A percentile compares a stretch with the other conserved stretches of the same genome.
phyloP scores from a whole-genome alignment of 1,140 invertebrate species.

The Lordiphosa mommai region DNA sequence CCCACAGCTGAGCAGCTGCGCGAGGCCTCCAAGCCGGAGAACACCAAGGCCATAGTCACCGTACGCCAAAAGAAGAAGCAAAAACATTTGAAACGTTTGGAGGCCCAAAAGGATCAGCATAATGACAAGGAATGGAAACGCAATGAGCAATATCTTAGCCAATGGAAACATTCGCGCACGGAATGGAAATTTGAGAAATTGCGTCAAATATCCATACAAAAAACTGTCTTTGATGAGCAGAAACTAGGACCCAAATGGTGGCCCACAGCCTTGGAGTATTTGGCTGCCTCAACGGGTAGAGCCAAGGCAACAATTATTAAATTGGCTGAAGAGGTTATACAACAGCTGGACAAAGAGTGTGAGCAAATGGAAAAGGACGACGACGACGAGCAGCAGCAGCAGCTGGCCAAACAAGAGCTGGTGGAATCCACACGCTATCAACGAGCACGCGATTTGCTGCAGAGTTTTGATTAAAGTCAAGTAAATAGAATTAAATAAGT shows the following conservation, averaged over 20 bases:
- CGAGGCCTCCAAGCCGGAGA: slow-evolving; percentile 67
- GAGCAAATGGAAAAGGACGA: slow-evolving; percentile 38
- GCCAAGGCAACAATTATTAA: slow-evolving; percentile 82
- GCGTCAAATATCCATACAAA: slow-evolving; percentile 86
- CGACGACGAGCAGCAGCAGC: too few species aligned
- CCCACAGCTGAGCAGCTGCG: slow-evolving; percentile 56
- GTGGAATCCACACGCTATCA: slow-evolving; percentile 80
- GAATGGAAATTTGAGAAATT: slow-evolving; percentile 90
- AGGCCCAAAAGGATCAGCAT: slow-evolving; percentile 49
- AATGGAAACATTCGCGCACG: slow-evolving; percentile 85
- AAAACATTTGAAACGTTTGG: slow-evolving; percentile 64
- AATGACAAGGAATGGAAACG: slow-evolving; percentile 57
- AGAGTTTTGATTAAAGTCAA: slow-evolving; percentile 78
- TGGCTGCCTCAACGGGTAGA: slow-evolving; percentile 84
- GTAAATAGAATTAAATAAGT: slow-evolving; percentile 11
- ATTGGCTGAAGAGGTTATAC: slow-evolving; percentile 84
- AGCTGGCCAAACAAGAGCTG: slow-evolving; percentile 60
- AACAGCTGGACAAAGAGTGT: slow-evolving; percentile 82
- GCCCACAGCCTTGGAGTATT: slow-evolving; percentile 85
- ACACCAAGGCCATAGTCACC: slow-evolving; percentile 57
- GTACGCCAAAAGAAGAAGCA: slow-evolving; percentile 73
- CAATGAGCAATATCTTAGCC: slow-evolving; percentile 82
- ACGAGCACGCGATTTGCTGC: slow-evolving; percentile 81
- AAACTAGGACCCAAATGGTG: slow-evolving; percentile 83
- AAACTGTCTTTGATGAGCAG: slow-evolving; percentile 83